Evolutionary conservation across 2,797 vertebrate species (phyloP).

Genomic region (Notamacropus eugenii): DNA sequence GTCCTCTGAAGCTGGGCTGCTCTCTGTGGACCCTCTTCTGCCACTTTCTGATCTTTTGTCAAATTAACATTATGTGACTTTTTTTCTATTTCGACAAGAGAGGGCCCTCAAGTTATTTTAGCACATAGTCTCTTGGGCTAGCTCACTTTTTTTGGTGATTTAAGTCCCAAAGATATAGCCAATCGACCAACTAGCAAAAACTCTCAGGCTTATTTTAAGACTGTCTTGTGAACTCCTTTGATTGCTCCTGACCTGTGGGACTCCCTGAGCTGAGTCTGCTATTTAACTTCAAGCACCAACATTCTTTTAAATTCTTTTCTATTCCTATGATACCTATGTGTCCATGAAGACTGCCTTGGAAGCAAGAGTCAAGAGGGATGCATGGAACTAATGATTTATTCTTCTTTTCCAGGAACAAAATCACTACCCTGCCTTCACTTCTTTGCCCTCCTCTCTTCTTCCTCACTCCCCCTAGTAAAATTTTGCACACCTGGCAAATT

Average conservation of each 20-base stretch:
- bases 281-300: background rate
- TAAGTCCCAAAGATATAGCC: background rate
- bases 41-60: background rate
- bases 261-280: background rate
- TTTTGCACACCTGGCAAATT: background rate
- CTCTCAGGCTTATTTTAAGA: background rate
- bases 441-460: background rate
- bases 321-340: background rate
- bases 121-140: background rate
- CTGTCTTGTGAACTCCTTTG: background rate
- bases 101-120: background rate
- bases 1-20: background rate
- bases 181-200: background rate
- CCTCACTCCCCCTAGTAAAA: background rate
- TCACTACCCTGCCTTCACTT: background rate
- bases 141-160: background rate
- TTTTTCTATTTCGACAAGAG: background rate
- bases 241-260: background rate
- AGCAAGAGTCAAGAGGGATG: background rate
- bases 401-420: background rate
- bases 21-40: background rate
- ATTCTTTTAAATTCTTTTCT: background rate
- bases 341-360: background rate
- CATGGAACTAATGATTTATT: background rate
- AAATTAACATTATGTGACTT: background rate